phyloP scores from a whole-genome alignment of 2,113 vertebrate species.

The Ammodytes marinus region DNA sequence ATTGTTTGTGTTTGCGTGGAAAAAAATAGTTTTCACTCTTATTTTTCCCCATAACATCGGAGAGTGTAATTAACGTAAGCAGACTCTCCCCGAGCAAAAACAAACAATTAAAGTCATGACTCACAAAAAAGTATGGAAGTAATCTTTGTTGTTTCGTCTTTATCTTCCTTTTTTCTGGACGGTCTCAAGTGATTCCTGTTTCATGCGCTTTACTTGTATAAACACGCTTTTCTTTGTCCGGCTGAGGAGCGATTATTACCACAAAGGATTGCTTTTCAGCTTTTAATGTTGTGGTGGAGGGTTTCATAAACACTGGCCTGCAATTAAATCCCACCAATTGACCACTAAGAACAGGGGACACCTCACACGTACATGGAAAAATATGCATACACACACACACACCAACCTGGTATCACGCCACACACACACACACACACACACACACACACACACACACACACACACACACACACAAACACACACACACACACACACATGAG shows the following conservation, averaged over 20 bases:
- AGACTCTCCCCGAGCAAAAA: slow-evolving; percentile 75
- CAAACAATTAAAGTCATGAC: slow-evolving; percentile 79
- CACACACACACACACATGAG: background rate
- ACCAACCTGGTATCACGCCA: too few relatives aligned
- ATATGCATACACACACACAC: slow-evolving; percentile 1
- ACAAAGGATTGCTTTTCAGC: slow-evolving; percentile 68
- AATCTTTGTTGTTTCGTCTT: slow-evolving; percentile 74
- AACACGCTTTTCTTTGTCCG: slow-evolving; percentile 72
- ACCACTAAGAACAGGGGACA: slow-evolving; percentile 53
- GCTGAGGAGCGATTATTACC: slow-evolving; percentile 62
- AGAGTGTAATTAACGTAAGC: slow-evolving; percentile 78
- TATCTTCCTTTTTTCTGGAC: slow-evolving; percentile 59
- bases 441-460: background rate
- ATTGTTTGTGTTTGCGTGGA: slow-evolving; percentile 70
- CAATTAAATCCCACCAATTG: slow-evolving; percentile 71
- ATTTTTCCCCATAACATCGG: slow-evolving; percentile 66
- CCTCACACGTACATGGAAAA: slow-evolving; percentile 12
- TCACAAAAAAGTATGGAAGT: slow-evolving; percentile 76
- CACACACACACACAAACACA: background rate
- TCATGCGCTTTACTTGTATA: slow-evolving; percentile 64
- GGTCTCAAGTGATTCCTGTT: slow-evolving; percentile 63
- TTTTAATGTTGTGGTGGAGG: slow-evolving; percentile 59
- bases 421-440: background rate
- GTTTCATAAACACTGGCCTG: slow-evolving; percentile 64
- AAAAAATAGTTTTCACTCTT: slow-evolving; percentile 75